phyloP scores from a whole-genome alignment of 2,113 vertebrate genomes.

The Pseudorasbora parva region DNA sequence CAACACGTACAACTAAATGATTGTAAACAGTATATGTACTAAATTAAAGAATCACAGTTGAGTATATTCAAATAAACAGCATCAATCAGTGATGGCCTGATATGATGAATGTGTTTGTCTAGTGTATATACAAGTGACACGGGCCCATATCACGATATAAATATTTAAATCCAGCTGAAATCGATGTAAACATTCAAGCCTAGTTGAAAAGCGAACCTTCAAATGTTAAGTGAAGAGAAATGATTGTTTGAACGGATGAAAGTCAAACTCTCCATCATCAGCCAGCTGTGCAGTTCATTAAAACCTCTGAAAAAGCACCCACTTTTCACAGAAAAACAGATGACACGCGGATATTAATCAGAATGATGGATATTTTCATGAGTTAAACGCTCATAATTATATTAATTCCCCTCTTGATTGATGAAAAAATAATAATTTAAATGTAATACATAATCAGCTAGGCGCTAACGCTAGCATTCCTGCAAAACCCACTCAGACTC shows the following conservation, averaged over 20 bases:
- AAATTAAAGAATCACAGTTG: background rate
- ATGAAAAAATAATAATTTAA: slow-evolving; percentile 1
- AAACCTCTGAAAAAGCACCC: background rate
- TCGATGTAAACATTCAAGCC: background rate
- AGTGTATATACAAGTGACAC: background rate
- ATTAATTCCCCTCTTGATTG: background rate
- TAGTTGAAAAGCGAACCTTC: slow-evolving; percentile 39
- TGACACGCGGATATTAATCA: background rate
- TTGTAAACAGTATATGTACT: background rate
- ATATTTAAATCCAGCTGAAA: background rate
- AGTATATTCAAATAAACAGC: background rate
- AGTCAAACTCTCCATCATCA: slow-evolving; percentile 37
- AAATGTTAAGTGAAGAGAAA: background rate
- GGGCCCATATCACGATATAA: slow-evolving; percentile 2
- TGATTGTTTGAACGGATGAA: slow-evolving; percentile 11
- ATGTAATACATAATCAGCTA: slow-evolving; percentile 8
- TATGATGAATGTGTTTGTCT: slow-evolving; percentile 19
- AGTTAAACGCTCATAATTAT: background rate
- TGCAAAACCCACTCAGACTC: background rate
- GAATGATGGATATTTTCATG: background rate
- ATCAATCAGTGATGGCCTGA: background rate
- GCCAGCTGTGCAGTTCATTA: slow-evolving; percentile 21
- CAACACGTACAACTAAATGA: background rate
- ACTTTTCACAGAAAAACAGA: slow-evolving; percentile 4
- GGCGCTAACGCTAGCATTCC: slow-evolving; percentile 28